Conservation (phyloP, 1,140 invertebrate species). For the Oedothorax gibbosus region DNA sequence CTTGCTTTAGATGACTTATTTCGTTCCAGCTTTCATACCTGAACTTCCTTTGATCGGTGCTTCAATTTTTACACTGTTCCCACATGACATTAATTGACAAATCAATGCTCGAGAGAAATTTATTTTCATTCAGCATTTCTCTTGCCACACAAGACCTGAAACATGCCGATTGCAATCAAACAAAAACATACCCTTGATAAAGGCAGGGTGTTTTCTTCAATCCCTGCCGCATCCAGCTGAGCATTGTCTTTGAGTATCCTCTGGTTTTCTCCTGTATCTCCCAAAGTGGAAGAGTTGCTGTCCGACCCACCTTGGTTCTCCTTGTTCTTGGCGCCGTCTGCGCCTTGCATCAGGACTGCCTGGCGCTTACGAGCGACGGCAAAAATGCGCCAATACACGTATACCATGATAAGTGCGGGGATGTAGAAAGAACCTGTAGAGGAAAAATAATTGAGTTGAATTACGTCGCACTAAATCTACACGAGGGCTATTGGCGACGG, state of each 20-base stretch:
- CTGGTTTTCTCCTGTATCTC: conserved; percentile 22
- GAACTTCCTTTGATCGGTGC: no score
- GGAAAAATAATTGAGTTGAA: background rate
- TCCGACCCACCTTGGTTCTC: conserved; percentile 71
- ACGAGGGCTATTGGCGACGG: no score
- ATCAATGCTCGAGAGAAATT: no score
- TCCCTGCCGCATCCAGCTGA: background rate
- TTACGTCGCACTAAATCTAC: no score
- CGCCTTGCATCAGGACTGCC: conserved; percentile 50
- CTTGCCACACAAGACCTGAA: background rate
- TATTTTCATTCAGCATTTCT: background rate
- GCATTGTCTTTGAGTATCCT: conserved; percentile 38
- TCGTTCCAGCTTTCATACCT: no score
- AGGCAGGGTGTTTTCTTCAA: conserved; percentile 23
- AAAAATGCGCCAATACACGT: conserved; percentile 99
- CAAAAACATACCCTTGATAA: conserved; percentile 16
- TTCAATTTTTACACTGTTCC: no score
- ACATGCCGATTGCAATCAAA: background rate
- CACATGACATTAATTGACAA: no score
- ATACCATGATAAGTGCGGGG: conserved; percentile 98
- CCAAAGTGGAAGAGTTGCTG: conserved; percentile 71
- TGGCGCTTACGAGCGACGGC: conserved; percentile 84
- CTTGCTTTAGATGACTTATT: no score
- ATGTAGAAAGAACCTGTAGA: conserved; percentile 95
- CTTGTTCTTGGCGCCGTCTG: background rate